phyloP scores from a whole-genome alignment of 2,113 vertebrate species.

The Stomatorhinus ivindoensis region DNA sequence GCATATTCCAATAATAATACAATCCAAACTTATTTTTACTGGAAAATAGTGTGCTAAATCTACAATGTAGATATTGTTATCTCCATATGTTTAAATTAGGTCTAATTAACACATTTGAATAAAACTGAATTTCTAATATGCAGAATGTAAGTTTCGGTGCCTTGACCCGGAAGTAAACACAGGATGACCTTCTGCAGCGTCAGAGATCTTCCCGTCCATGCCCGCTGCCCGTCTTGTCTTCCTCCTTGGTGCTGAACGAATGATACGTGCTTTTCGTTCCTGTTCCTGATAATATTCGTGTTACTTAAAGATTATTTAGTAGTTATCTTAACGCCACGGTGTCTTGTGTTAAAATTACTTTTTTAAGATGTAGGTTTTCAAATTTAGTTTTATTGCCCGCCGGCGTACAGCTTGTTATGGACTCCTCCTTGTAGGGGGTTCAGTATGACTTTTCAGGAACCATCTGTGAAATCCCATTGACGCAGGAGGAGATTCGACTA shows the following conservation, averaged over 20 bases:
- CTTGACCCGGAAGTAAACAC: neutral
- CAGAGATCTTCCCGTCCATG: neutral
- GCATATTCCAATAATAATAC: neutral
- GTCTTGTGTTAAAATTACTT: neutral
- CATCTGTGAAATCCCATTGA: slow-evolving; percentile 36
- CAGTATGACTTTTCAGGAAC: neutral
- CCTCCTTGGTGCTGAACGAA: slow-evolving; percentile 4
- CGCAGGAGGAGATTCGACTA: slow-evolving; percentile 30
- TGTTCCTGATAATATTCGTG: neutral
- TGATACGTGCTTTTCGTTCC: neutral
- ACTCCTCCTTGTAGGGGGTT: neutral
- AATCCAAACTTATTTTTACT: neutral
- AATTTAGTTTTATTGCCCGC: neutral
- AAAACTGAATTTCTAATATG: neutral
- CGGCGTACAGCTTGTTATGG: neutral
- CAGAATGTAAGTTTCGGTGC: neutral
- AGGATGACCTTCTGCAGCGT: neutral
- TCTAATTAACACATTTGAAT: neutral
- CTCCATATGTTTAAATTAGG: neutral
- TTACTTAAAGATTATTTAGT: neutral
- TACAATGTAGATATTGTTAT: neutral
- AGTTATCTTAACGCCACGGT: neutral
- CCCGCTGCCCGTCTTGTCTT: neutral
- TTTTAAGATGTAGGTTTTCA: neutral
- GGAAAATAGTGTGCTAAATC: neutral